Evolutionary conservation across 64 coral and sea anemone species (phyloP).

Genomic region (Pocillopora damicornis): DNA sequence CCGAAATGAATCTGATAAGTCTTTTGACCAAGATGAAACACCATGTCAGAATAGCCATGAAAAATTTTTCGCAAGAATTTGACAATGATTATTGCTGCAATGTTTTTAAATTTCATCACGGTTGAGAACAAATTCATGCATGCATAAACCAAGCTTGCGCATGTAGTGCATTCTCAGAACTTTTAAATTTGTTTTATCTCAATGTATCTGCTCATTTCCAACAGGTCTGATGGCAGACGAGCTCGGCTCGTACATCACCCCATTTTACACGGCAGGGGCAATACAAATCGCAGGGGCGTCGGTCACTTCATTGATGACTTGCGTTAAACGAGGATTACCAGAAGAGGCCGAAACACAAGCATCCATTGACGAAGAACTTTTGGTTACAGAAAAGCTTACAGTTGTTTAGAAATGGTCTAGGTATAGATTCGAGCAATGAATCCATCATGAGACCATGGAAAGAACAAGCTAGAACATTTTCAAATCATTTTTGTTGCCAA

Average conservation of each 20-base stretch:
- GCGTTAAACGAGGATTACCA: not conserved
- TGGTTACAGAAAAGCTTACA: constrained; percentile 9
- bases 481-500: too few relatives aligned
- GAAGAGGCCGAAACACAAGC: not conserved
- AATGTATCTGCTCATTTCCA: not conserved
- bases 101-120: too few relatives aligned
- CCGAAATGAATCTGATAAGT: too few relatives aligned
- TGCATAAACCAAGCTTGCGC: too few relatives aligned
- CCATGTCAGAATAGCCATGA: too few relatives aligned
- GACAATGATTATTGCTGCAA: too few relatives aligned
- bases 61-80: too few relatives aligned
- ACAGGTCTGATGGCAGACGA: not conserved
- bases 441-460: too few relatives aligned
- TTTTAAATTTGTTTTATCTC: not conserved
- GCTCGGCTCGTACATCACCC: not conserved
- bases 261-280: not conserved
- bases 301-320: not conserved
- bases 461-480: too few relatives aligned
- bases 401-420: not conserved
- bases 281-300: not conserved
- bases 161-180: too few relatives aligned
- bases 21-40: too few relatives aligned
- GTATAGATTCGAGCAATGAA: not conserved
- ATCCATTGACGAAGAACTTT: not conserved
- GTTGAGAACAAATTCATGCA: too few relatives aligned